phyloP scores from a whole-genome alignment of 1,140 invertebrate species.

The Globodera rostochiensis region DNA sequence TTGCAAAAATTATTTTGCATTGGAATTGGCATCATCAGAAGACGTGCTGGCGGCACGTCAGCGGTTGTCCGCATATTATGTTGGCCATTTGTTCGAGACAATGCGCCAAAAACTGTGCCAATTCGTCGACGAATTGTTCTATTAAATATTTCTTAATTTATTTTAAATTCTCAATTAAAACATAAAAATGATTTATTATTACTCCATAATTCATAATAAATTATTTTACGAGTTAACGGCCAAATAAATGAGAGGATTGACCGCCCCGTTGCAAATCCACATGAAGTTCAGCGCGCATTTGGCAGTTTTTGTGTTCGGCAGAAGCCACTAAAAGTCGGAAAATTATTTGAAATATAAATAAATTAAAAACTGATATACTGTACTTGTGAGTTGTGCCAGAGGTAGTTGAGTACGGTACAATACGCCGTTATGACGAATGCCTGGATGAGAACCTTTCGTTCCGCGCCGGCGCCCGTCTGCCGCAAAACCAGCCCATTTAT shows the following conservation, averaged over 20 bases:
- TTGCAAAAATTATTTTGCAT: neutral
- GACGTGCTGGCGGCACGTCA: neutral
- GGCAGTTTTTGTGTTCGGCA: slow-evolving; percentile 45
- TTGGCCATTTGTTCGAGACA: neutral
- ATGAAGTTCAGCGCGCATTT: slow-evolving; percentile 53
- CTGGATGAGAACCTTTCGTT: slow-evolving; percentile 55
- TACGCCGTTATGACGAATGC: slow-evolving; percentile 52
- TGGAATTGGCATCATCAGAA: neutral
- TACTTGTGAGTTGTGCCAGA: slow-evolving; percentile 56
- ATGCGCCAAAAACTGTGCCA: neutral
- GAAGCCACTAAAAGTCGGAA: slow-evolving; percentile 37
- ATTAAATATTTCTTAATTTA: too few relatives aligned
- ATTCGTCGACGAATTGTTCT: neutral
- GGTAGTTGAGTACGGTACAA: slow-evolving; percentile 51
- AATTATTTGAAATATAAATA: neutral
- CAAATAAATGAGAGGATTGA: slow-evolving; percentile 57
- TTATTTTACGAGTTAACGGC: slow-evolving; percentile 46
- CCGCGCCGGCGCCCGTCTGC: slow-evolving; percentile 11
- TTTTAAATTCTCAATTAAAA: too few relatives aligned
- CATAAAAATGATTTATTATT: too few relatives aligned
- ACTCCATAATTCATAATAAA: too few relatives aligned
- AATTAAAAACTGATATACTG: neutral
- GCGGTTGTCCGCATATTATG: neutral
- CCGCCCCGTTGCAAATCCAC: slow-evolving; percentile 56
- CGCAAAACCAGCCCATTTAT: neutral